These are phyloP conservation scores for Colletes latitarsis DNA, from an alignment of 1,140 invertebrate genomes.

Conservation along the genomic window DNA sequence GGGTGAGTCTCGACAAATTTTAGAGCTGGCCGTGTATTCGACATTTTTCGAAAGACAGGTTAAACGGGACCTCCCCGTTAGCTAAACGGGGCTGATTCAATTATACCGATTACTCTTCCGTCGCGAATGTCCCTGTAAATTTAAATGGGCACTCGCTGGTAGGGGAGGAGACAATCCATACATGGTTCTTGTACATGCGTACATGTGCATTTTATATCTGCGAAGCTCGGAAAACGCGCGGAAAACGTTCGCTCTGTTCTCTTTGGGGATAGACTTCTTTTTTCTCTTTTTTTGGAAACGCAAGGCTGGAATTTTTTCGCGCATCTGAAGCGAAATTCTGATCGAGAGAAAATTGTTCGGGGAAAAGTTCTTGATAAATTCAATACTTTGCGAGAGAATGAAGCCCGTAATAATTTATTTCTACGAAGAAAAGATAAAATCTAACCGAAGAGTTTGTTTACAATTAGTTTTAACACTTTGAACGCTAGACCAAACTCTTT, in stretches of 20 bases:
- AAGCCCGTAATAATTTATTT: no score
- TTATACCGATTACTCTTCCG: slow-evolving; percentile 50
- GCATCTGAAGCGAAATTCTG: not conserved
- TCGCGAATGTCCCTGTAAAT: slow-evolving; percentile 53
- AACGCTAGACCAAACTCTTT: no score
- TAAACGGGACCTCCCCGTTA: slow-evolving; percentile 27
- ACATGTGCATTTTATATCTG: not conserved
- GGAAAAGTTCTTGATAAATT: no score
- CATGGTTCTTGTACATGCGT: not conserved
- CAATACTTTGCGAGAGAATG: no score
- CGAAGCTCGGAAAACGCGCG: not conserved
- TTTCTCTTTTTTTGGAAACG: not conserved
- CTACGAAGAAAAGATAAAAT: no score
- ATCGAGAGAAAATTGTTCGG: no score
- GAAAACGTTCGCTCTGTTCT: no score
- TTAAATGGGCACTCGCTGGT: slow-evolving; percentile 44
- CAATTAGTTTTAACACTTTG: no score
- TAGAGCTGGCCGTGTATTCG: not conserved
- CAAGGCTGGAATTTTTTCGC: not conserved
- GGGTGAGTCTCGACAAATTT: no score
- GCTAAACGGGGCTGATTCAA: slow-evolving; percentile 53
- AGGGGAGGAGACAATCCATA: not conserved
- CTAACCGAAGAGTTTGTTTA: no score
- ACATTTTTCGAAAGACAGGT: slow-evolving; percentile 42
- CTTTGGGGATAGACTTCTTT: not conserved